Percentiles rank a stretch among this genome's conserved stretches.
phyloP scores from a whole-genome alignment of 2,797 vertebrate species.

The Helostoma temminkii region DNA sequence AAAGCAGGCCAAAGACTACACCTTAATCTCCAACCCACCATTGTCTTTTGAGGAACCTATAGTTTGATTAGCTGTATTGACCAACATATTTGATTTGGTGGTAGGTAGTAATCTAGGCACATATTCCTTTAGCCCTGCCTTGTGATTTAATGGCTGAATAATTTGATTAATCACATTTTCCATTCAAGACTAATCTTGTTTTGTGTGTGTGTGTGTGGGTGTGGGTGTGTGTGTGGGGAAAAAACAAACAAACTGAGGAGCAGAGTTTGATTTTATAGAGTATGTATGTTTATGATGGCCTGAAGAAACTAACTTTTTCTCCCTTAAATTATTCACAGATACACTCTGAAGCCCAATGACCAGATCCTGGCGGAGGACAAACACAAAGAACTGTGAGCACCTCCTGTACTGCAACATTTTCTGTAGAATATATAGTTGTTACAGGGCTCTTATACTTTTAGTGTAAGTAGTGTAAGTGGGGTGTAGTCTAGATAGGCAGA shows the following conservation, averaged over 20 bases:
- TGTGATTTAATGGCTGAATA: not conserved
- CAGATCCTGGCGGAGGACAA: slow-evolving; percentile 98
- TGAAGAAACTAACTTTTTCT: slow-evolving; percentile 10
- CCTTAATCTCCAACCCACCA: slow-evolving; percentile 32
- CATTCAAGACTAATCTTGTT: too few relatives aligned
- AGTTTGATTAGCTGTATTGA: slow-evolving; percentile 4
- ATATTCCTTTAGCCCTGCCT: not conserved
- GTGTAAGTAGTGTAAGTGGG: not conserved
- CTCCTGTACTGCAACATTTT: slow-evolving; percentile 18
- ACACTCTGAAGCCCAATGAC: slow-evolving; percentile 92
- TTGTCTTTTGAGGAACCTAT: slow-evolving; percentile 32
- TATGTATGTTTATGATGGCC: not conserved
- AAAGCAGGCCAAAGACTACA: slow-evolving; percentile 39
- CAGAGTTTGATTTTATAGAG: not conserved
- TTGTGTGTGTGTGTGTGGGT: too few relatives aligned
- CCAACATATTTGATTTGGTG: slow-evolving; percentile 13
- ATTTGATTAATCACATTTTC: slow-evolving; percentile 3
- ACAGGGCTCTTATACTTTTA: not conserved
- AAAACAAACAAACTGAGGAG: not conserved
- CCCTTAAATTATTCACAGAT: slow-evolving; percentile 79
- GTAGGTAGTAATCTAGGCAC: not conserved
- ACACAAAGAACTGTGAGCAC: slow-evolving; percentile 95
- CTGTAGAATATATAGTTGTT: slow-evolving; percentile 6
- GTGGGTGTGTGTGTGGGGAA: not conserved
- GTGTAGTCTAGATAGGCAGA: slow-evolving; percentile 15